These are phyloP conservation scores for Ailuropoda melanoleuca DNA, from an alignment of 2,113 vertebrate genomes.

Conservation along the genomic window DNA sequence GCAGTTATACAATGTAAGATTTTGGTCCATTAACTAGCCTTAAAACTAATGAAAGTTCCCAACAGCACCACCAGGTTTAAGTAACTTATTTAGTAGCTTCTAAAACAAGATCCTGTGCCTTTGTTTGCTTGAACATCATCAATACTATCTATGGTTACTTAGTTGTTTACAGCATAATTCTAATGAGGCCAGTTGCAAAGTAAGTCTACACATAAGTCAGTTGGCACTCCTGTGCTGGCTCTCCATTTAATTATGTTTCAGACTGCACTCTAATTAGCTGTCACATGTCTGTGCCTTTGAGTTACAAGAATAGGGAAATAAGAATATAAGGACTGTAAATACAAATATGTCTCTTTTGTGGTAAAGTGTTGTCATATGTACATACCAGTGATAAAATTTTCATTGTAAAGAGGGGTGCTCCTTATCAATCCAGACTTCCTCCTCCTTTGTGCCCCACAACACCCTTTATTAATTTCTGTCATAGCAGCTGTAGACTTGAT, in stretches of 20 bases:
- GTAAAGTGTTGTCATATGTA: not conserved
- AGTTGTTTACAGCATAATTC: not conserved
- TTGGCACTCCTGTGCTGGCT: not conserved
- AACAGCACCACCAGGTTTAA: not conserved
- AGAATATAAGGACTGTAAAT: not conserved
- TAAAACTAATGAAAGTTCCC: not conserved
- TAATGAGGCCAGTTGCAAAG: not conserved
- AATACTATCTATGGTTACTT: not conserved
- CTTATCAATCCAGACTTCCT: not conserved
- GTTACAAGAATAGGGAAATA: not conserved
- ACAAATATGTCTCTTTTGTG: not conserved
- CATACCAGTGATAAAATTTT: not conserved
- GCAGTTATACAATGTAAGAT: constrained; percentile 95
- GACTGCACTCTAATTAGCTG: not conserved
- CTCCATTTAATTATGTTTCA: not conserved
- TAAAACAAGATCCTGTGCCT: not conserved
- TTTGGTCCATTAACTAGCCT: not conserved
- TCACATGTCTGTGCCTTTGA: not conserved
- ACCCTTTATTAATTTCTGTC: not conserved
- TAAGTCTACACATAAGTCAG: not conserved
- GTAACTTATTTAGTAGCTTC: not conserved
- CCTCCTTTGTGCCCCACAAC: not conserved
- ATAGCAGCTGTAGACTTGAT: not conserved
- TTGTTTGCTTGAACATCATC: not conserved
- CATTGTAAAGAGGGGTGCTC: not conserved